Evolutionary conservation across 2,888 invertebrate genomes (phyloP).

Genomic region (Tholera decimalis): DNA sequence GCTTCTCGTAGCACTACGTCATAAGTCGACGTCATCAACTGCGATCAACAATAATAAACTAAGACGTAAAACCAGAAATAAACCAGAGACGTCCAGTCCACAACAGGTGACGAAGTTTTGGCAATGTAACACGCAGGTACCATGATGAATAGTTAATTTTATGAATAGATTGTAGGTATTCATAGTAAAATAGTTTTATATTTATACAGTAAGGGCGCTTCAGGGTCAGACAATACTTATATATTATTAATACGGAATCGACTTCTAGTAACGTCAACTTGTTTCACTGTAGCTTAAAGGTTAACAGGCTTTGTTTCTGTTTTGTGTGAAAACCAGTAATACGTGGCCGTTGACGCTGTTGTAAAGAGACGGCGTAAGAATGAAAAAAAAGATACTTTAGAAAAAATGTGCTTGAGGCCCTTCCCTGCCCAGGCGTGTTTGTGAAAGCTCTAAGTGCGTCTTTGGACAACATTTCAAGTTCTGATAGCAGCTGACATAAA

Average conservation of each 20-base stretch:
- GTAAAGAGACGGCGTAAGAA: not conserved
- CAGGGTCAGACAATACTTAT: slow-evolving; percentile 7
- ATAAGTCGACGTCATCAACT: slow-evolving; percentile 31
- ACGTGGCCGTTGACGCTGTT: not conserved
- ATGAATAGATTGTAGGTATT: slow-evolving; percentile 24
- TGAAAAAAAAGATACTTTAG: too few relatives aligned
- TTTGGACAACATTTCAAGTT: too few relatives aligned
- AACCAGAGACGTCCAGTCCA: slow-evolving; percentile 23
- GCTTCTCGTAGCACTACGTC: slow-evolving; percentile 17
- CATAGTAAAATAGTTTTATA: not conserved
- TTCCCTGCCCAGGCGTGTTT: too few relatives aligned
- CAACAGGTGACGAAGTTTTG: slow-evolving; percentile 29
- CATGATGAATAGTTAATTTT: slow-evolving; percentile 24
- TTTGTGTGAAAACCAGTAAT: not conserved
- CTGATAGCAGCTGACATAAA: too few relatives aligned
- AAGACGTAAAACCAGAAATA: slow-evolving; percentile 52
- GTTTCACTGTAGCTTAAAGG: slow-evolving; percentile 12
- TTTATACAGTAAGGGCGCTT: slow-evolving; percentile 4
- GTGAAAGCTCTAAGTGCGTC: too few relatives aligned
- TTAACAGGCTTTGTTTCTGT: slow-evolving; percentile 1
- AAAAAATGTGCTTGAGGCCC: too few relatives aligned
- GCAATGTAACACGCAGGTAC: slow-evolving; percentile 24
- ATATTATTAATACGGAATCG: not conserved
- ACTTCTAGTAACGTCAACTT: slow-evolving; percentile 5
- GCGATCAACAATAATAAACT: slow-evolving; percentile 37